phyloP scores from a whole-genome alignment of 2,113 vertebrate species.

The Scopus umbretta region DNA sequence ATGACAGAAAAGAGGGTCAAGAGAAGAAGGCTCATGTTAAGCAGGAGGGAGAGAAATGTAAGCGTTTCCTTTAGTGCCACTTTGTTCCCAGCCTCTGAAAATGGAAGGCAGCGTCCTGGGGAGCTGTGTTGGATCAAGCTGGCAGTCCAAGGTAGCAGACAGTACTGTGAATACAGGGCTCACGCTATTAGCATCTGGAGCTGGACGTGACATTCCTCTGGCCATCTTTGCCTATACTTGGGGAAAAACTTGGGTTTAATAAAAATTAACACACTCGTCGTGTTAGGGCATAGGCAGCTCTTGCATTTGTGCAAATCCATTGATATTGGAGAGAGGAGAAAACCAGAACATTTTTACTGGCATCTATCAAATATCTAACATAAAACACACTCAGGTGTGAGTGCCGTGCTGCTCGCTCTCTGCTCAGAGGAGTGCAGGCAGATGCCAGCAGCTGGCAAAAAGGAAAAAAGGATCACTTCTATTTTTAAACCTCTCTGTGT shows the following conservation, averaged over 20 bases:
- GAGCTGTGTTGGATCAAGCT: not conserved
- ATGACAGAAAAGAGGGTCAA: not conserved
- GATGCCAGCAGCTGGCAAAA: not conserved
- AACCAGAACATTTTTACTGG: not conserved
- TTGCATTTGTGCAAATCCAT: not conserved
- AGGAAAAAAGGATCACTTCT: not conserved
- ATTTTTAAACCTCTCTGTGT: not conserved
- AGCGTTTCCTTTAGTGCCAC: not conserved
- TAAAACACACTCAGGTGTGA: not conserved
- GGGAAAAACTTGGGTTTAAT: not conserved
- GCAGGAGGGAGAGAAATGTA: not conserved
- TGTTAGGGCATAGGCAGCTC: not conserved
- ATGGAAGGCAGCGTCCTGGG: not conserved
- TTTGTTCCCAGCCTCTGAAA: not conserved
- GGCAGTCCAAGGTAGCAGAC: not conserved
- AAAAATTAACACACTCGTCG: not conserved
- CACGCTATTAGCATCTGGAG: not conserved
- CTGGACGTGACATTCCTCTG: not conserved
- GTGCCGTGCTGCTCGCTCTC: not conserved
- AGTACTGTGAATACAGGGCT: not conserved
- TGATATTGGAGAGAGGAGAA: not conserved
- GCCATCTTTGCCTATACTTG: not conserved
- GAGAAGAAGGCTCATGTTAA: not conserved
- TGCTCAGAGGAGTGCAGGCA: not conserved
- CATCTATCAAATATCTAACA: not conserved